Conservation (phyloP, 2,113 vertebrate species). For the Heterocephalus glaber region DNA sequence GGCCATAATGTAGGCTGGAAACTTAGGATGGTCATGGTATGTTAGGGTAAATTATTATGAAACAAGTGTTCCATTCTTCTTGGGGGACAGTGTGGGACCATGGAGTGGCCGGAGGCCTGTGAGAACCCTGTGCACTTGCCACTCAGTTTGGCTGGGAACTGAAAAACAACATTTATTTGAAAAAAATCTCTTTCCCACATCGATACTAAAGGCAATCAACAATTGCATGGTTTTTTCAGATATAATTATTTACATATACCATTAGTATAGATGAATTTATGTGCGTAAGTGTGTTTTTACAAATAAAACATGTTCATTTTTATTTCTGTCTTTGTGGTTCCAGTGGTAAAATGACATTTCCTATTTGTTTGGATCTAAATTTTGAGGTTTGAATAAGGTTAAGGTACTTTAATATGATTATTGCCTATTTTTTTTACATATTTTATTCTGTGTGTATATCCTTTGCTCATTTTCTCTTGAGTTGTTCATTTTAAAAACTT, state of each 20-base stretch:
- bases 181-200: background rate
- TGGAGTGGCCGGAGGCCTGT: background rate
- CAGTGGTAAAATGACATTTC: background rate
- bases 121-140: background rate
- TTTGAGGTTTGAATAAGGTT: background rate
- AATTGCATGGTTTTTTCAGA: background rate
- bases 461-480: background rate
- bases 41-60: background rate
- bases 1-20: background rate
- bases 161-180: background rate
- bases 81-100: background rate
- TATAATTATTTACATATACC: background rate
- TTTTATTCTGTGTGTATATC: background rate
- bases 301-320: background rate
- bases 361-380: conserved; percentile 35
- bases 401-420: background rate
- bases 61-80: background rate
- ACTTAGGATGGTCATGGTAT: background rate
- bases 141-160: background rate
- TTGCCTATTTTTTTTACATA: background rate
- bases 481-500: background rate
- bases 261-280: background rate
- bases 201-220: background rate
- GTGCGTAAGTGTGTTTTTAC: background rate
- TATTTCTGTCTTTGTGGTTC: background rate